These are phyloP conservation scores for Gonioctena quinquepunctata DNA, from an alignment of 1,140 invertebrate genomes.

Conservation along the genomic window DNA sequence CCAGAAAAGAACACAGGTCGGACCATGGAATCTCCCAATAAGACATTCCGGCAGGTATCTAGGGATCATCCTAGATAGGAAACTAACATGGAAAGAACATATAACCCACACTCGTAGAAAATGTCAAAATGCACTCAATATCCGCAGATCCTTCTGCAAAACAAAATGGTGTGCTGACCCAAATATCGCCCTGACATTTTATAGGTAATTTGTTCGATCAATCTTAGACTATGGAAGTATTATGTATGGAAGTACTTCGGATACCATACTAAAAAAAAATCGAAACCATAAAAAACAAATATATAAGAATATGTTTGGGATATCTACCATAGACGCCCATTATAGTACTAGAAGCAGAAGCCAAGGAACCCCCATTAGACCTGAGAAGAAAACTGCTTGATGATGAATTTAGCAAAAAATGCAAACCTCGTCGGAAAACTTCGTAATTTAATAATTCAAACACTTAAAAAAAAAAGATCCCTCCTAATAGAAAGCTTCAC, in stretches of 20 bases:
- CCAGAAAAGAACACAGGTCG: not conserved
- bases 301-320: not conserved
- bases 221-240: not conserved
- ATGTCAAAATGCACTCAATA: not conserved
- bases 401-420: not conserved
- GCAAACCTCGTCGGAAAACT: not conserved
- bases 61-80: not conserved
- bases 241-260: not conserved
- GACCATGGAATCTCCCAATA: not conserved
- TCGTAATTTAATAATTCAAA: not conserved
- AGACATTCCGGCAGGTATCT: not conserved
- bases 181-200: not conserved
- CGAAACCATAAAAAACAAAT: not conserved
- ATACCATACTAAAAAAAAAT: not conserved
- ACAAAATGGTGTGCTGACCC: not conserved
- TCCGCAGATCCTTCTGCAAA: not conserved
- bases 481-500: not conserved
- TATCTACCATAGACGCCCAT: not conserved
- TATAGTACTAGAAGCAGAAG: not conserved
- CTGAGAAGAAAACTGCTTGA: not conserved
- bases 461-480: not conserved
- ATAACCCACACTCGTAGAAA: not conserved
- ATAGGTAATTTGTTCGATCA: not conserved
- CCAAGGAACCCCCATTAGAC: not conserved
- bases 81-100: not conserved